These are phyloP conservation scores for Stomatorhinus ivindoensis DNA, from an alignment of 2,113 vertebrate genomes.

Conservation along the genomic window DNA sequence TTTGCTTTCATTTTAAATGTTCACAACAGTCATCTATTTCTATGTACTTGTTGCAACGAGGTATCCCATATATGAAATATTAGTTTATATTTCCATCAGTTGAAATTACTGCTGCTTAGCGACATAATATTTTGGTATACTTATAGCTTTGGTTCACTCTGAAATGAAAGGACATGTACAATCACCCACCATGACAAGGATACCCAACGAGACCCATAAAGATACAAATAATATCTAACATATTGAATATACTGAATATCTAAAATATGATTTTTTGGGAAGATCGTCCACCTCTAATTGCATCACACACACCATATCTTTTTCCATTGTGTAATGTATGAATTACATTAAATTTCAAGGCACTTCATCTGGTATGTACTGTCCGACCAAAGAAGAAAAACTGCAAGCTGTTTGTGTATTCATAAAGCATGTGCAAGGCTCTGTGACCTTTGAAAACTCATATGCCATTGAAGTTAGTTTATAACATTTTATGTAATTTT, in stretches of 20 bases:
- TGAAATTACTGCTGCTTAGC: not conserved
- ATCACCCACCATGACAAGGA: not conserved
- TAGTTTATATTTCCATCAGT: not conserved
- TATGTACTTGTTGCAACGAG: not conserved
- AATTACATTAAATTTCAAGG: slow-evolving; percentile 67
- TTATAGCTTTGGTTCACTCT: not conserved
- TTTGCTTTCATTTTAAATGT: not conserved
- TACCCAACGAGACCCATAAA: not conserved
- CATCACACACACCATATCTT: not conserved
- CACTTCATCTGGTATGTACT: slow-evolving; percentile 49
- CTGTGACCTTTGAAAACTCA: not conserved
- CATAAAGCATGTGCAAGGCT: not conserved
- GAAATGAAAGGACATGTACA: not conserved
- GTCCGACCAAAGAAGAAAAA: slow-evolving; percentile 44
- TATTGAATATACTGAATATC: too few species aligned
- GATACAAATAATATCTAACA: too few species aligned
- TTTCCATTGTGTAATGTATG: slow-evolving; percentile 28
- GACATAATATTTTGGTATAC: not conserved
- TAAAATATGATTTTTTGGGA: not conserved
- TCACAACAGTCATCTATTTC: not conserved
- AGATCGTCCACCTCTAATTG: not conserved
- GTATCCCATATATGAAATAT: not conserved
- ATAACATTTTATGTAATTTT: not conserved
- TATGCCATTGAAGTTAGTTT: not conserved
- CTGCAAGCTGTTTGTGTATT: not conserved